Evolutionary conservation across 2,888 invertebrate species (phyloP).

Genomic region (Chesias legatella): DNA sequence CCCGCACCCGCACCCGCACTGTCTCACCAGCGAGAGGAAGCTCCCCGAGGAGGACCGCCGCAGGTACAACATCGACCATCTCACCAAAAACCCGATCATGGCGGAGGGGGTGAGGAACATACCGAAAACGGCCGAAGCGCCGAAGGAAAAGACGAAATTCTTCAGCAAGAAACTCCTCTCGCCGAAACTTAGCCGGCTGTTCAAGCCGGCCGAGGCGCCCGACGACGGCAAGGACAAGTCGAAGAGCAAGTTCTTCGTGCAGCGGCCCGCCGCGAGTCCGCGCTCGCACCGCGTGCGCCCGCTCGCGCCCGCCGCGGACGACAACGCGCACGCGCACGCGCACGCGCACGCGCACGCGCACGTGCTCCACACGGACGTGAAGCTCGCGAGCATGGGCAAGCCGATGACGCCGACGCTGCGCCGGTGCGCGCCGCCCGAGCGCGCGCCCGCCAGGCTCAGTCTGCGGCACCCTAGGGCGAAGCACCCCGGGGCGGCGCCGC

Average conservation of each 20-base stretch:
- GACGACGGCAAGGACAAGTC: constrained; percentile 57
- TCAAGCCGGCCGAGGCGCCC: constrained; percentile 50
- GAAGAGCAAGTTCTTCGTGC: constrained; percentile 68
- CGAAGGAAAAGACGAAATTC: constrained; percentile 56
- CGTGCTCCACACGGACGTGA: constrained; percentile 61
- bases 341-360: constrained; percentile 34
- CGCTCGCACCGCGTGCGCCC: constrained; percentile 57
- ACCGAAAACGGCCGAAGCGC: constrained; percentile 40
- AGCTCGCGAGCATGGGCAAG: constrained; percentile 65
- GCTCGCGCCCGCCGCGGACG: constrained; percentile 15
- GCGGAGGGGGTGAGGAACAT: constrained; percentile 51
- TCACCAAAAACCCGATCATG: constrained; percentile 45
- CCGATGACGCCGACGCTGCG: constrained; percentile 75
- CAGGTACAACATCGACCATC: constrained; percentile 55
- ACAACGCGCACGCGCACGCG: constrained; percentile 19
- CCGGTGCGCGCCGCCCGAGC: constrained; percentile 48
- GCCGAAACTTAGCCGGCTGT: constrained; percentile 66
- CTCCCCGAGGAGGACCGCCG: constrained; percentile 49
- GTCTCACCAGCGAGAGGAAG: constrained; percentile 39
- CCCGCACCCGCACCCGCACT: constrained; percentile 38
- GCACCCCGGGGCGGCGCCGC: constrained; percentile 61
- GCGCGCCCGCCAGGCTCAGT: constrained; percentile 62
- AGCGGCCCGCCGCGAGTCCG: constrained; percentile 55
- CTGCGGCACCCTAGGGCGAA: no score
- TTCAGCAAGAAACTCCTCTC: constrained; percentile 66